These are phyloP conservation scores for Anoncus sp. DNA, from an alignment of 2,888 invertebrate species.

Conservation along the genomic window DNA sequence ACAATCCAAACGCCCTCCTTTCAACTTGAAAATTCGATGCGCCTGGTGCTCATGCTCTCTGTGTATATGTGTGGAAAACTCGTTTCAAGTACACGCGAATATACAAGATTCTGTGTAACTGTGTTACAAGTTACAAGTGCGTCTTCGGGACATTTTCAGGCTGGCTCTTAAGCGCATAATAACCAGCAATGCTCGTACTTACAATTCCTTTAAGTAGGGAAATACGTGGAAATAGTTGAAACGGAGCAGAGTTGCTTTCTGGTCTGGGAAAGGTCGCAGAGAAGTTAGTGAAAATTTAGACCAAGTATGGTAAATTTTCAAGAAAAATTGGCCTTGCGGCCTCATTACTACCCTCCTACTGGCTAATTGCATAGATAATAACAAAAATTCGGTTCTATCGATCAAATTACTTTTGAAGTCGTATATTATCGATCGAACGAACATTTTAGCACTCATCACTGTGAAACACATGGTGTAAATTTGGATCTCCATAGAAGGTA, in stretches of 20 bases:
- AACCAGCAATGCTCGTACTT: background rate
- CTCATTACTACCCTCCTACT: no score
- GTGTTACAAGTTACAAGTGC: background rate
- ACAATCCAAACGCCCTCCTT: constrained; percentile 15
- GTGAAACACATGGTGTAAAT: no score
- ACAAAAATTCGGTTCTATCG: no score
- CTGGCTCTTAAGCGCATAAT: background rate
- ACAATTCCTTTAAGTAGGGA: background rate
- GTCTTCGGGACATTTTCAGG: background rate
- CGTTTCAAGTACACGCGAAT: constrained; percentile 1
- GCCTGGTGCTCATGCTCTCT: background rate
- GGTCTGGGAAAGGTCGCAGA: background rate
- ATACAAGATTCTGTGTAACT: background rate
- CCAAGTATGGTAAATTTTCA: no score
- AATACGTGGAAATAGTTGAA: background rate
- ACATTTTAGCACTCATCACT: no score
- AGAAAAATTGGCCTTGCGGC: no score
- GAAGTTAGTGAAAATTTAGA: no score
- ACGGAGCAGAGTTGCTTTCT: background rate
- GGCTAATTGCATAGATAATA: no score
- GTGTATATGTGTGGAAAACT: background rate
- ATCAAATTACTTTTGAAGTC: no score
- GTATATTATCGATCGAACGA: no score
- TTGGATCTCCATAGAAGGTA: no score
- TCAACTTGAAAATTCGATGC: background rate